These are phyloP conservation scores for Thera obeliscata DNA, from an alignment of 2,888 invertebrate genomes.

Conservation along the genomic window DNA sequence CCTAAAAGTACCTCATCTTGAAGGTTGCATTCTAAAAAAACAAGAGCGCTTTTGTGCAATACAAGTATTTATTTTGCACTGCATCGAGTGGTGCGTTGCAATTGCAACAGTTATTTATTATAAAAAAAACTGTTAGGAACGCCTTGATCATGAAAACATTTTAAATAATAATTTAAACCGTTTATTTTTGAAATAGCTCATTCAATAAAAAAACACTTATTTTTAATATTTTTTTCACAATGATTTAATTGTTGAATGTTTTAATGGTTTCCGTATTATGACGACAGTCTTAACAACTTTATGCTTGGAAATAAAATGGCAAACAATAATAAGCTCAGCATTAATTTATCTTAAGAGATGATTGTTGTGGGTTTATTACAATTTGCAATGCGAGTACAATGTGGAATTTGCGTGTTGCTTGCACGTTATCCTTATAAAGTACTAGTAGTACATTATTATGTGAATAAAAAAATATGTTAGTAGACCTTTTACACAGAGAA, in stretches of 20 bases:
- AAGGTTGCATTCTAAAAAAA: conserved; percentile 6
- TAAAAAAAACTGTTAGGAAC: too few relatives aligned
- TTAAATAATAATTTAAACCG: too few relatives aligned
- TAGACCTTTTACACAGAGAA: too few relatives aligned
- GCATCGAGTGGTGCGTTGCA: background rate
- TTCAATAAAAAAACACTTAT: too few relatives aligned
- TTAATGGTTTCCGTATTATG: background rate
- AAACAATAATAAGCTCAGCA: conserved; percentile 5
- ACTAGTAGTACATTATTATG: too few relatives aligned
- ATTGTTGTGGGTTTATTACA: conserved; percentile 12
- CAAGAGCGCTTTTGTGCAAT: background rate
- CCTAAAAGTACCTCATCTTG: background rate
- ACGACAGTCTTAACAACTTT: background rate
- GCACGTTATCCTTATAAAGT: background rate
- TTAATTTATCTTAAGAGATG: conserved; percentile 13
- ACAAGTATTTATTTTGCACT: conserved; percentile 4
- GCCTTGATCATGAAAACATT: too few relatives aligned
- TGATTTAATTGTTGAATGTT: too few relatives aligned
- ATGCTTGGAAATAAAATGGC: background rate
- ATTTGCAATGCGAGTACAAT: conserved; percentile 5
- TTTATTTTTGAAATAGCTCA: too few relatives aligned
- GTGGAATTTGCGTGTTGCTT: conserved; percentile 3
- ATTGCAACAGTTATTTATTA: background rate
- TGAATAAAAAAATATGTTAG: too few relatives aligned
- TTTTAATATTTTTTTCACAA: too few relatives aligned